Percentiles rank a stretch among this genome's conserved stretches.
phyloP scores from a whole-genome alignment of 2,113 vertebrate species.

The Brachyhypopomus occidentalis region DNA sequence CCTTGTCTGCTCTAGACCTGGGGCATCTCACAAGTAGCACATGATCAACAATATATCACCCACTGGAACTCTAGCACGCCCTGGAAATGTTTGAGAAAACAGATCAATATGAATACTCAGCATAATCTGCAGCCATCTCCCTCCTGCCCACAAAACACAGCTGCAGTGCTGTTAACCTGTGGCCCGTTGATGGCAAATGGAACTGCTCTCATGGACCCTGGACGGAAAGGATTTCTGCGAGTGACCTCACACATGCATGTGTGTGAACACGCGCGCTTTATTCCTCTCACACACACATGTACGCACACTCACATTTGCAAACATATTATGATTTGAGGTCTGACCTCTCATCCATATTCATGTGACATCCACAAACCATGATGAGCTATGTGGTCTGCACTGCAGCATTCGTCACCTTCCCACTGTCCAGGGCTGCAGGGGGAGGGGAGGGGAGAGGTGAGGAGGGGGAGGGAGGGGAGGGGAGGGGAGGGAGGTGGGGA shows the following conservation, averaged over 20 bases:
- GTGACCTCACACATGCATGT: slow-evolving; percentile 12
- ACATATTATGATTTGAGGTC: slow-evolving; percentile 26
- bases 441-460: neutral
- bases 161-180: slow-evolving; percentile 42
- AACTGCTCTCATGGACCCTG: slow-evolving; percentile 6
- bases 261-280: slow-evolving; percentile 19
- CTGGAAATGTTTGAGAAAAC: slow-evolving; percentile 47
- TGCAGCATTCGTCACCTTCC: slow-evolving; percentile 43
- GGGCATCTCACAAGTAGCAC: slow-evolving; percentile 22
- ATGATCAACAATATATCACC: slow-evolving; percentile 48
- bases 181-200: slow-evolving; percentile 38
- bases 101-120: slow-evolving; percentile 56
- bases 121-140: slow-evolving; percentile 54
- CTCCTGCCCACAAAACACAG: slow-evolving; percentile 49
- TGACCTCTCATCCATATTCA: slow-evolving; percentile 43
- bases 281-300: slow-evolving; percentile 23
- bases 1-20: slow-evolving; percentile 34
- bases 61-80: slow-evolving; percentile 39
- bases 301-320: slow-evolving; percentile 23
- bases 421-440: slow-evolving; percentile 31
- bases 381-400: slow-evolving; percentile 31
- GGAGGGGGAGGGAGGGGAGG: neutral
- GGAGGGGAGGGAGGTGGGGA: neutral
- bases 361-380: slow-evolving; percentile 30
- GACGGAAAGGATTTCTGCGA: neutral